phyloP scores from a whole-genome alignment of 2,113 vertebrate species.

The Hepsetus odoe region DNA sequence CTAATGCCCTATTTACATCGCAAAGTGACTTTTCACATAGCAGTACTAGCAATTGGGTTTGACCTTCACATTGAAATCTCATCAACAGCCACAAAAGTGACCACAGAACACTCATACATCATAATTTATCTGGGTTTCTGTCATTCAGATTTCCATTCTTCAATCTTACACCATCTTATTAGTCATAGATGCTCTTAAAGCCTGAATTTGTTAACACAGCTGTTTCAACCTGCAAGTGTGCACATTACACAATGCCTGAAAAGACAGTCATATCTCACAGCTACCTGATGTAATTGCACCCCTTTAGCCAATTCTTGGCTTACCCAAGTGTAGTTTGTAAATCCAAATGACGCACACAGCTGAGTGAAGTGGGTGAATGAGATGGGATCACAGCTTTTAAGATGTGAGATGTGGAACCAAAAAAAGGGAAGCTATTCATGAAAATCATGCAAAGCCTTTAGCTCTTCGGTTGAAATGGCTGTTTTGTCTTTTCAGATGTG shows the following conservation, averaged over 20 bases:
- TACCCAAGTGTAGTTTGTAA: background rate
- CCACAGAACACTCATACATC: background rate
- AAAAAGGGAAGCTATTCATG: too few species aligned
- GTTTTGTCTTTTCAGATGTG: too few species aligned
- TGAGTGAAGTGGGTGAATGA: too few species aligned
- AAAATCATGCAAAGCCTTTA: too few species aligned
- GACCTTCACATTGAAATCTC: background rate
- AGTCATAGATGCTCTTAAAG: background rate
- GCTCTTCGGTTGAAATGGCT: too few species aligned
- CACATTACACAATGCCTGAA: background rate
- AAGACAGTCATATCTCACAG: background rate
- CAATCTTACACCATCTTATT: background rate
- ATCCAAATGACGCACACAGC: background rate
- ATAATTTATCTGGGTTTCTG: background rate
- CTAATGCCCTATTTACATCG: constrained; percentile 8
- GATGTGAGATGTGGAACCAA: background rate
- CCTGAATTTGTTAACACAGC: background rate
- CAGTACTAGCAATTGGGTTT: background rate
- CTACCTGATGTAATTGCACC: constrained; percentile 4
- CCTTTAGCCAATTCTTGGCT: background rate
- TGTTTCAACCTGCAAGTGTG: background rate
- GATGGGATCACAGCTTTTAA: too few species aligned
- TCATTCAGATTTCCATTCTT: background rate
- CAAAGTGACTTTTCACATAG: background rate
- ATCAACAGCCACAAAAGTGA: background rate